Percentiles rank a stretch among this genome's conserved stretches.
These are phyloP conservation scores for Chunga burmeisteri DNA, from an alignment of 2,113 vertebrate species.

Conservation along the genomic window DNA sequence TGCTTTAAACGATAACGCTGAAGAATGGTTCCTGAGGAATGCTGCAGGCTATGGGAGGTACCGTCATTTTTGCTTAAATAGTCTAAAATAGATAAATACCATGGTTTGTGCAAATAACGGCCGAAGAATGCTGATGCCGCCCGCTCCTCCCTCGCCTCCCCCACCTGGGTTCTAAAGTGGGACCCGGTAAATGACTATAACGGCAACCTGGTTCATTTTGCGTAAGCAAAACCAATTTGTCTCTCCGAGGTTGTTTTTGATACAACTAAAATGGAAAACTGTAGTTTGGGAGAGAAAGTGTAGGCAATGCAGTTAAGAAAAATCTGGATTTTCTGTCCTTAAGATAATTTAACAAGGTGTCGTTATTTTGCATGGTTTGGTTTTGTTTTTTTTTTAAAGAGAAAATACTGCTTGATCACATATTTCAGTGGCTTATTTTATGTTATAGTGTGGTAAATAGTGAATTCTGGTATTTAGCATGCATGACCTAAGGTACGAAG, in stretches of 20 bases:
- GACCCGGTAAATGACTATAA: neutral
- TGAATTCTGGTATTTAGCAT: neutral
- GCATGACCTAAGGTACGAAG: neutral
- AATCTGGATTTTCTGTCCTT: slow-evolving; percentile 43
- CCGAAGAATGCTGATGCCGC: neutral
- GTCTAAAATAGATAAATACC: neutral
- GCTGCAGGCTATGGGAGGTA: neutral
- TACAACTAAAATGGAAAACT: neutral
- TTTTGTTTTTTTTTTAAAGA: neutral
- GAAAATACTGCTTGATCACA: neutral
- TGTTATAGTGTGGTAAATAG: neutral
- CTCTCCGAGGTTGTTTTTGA: neutral
- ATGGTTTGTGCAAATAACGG: neutral
- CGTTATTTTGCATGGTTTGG: neutral
- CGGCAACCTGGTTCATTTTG: neutral
- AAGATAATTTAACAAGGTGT: neutral
- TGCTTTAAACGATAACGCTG: fast-evolving
- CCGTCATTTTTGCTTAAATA: neutral
- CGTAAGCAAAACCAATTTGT: neutral
- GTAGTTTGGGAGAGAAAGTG: neutral
- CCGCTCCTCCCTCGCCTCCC: neutral
- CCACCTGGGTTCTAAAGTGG: neutral
- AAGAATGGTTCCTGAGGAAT: neutral
- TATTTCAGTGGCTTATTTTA: neutral
- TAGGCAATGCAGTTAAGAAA: neutral